phyloP scores from a whole-genome alignment of 2,888 invertebrate species.

The Diaperis boleti region DNA sequence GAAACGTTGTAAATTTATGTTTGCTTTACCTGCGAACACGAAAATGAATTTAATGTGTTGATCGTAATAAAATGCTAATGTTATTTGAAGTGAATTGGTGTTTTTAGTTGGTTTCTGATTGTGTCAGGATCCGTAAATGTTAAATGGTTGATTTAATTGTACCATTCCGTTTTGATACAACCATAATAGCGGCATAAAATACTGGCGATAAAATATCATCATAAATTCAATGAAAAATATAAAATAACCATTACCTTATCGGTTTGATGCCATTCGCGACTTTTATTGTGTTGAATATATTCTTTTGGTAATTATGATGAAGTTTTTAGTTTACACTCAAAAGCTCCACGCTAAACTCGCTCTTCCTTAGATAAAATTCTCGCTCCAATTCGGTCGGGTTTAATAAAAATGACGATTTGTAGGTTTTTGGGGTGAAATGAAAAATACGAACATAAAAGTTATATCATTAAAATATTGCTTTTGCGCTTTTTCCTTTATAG shows the following conservation, averaged over 20 bases:
- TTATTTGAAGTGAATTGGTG: too few species aligned
- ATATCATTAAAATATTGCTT: conserved; percentile 39
- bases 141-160: neutral
- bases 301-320: conserved; percentile 7
- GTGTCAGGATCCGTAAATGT: too few species aligned
- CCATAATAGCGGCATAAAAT: neutral
- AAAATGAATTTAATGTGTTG: too few species aligned
- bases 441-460: conserved; percentile 35
- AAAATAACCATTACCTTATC: neutral
- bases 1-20: too few species aligned
- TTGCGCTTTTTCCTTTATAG: conserved; percentile 30
- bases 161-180: neutral
- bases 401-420: conserved; percentile 32
- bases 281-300: too few species aligned
- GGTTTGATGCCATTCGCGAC: neutral
- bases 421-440: conserved; percentile 11
- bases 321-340: neutral
- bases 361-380: conserved; percentile 5
- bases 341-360: neutral
- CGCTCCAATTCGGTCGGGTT: conserved; percentile 10
- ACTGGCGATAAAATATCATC: neutral
- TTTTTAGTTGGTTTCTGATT: too few species aligned
- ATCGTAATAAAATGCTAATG: too few species aligned
- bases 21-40: too few species aligned
- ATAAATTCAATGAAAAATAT: neutral